A percentile compares a stretch with the other conserved stretches of the same genome.
Evolutionary conservation across 2,797 vertebrate genomes (phyloP).

Genomic region (Microcaecilia unicolor): DNA sequence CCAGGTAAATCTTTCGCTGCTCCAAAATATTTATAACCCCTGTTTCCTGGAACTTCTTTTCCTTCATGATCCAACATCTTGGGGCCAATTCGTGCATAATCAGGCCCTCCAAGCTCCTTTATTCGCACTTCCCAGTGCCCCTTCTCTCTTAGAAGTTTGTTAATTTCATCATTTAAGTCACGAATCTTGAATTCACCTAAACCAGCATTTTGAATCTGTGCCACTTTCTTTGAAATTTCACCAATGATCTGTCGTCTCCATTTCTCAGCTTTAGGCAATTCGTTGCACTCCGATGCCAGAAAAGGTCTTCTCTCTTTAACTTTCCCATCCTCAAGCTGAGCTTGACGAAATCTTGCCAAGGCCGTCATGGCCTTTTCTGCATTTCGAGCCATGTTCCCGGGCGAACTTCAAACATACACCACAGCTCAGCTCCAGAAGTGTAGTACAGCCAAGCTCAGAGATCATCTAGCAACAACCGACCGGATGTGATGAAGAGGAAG

Average conservation of each 20-base stretch:
- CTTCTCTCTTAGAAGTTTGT: slow-evolving; percentile 90
- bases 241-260: slow-evolving; percentile 97
- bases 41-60: slow-evolving; percentile 90
- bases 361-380: no score
- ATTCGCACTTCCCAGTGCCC: slow-evolving; percentile 93
- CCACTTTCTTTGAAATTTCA: slow-evolving; percentile 94
- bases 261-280: slow-evolving; percentile 91
- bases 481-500: no score
- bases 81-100: slow-evolving; percentile 82
- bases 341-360: slow-evolving; percentile 83
- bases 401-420: no score
- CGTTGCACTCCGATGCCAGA: slow-evolving; percentile 85
- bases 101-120: slow-evolving; percentile 86
- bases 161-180: slow-evolving; percentile 94
- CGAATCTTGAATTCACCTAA: slow-evolving; percentile 94
- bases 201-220: slow-evolving; percentile 95
- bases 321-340: slow-evolving; percentile 83
- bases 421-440: no score
- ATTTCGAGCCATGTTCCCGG: no score
- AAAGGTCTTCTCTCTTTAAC: slow-evolving; percentile 88
- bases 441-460: no score
- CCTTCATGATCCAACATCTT: slow-evolving; percentile 93
- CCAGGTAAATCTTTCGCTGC: slow-evolving; percentile 91
- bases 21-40: slow-evolving; percentile 94
- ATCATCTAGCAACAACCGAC: no score